Evolutionary conservation across 2,113 vertebrate genomes (phyloP).

Genomic region (Ahaetulla prasina): DNA sequence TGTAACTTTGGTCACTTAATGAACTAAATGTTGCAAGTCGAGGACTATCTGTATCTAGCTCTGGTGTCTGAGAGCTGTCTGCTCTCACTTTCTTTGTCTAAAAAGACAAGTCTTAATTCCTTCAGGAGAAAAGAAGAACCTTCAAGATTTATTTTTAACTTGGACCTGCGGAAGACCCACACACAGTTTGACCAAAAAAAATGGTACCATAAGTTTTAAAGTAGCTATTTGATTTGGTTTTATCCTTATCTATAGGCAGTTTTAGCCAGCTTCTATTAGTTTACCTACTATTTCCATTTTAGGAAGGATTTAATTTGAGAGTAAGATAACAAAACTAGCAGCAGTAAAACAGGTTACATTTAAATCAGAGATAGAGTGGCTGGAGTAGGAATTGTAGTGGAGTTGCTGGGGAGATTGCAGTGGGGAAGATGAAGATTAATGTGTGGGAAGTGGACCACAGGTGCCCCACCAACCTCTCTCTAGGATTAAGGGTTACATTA

Average conservation of each 20-base stretch:
- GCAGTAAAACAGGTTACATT: slow-evolving; percentile 58
- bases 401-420: neutral
- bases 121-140: slow-evolving; percentile 14
- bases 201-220: slow-evolving; percentile 50
- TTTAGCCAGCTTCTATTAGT: slow-evolving; percentile 62
- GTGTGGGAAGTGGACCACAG: neutral
- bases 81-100: neutral
- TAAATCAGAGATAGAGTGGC: slow-evolving; percentile 49
- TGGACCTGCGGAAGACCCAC: neutral
- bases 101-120: neutral
- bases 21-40: too few species aligned
- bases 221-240: slow-evolving; percentile 61
- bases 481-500: neutral
- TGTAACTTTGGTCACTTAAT: too few species aligned
- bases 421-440: neutral
- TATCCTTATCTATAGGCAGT: slow-evolving; percentile 51
- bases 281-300: slow-evolving; percentile 54
- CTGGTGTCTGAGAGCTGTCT: neutral
- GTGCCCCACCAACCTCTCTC: neutral
- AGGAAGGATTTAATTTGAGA: slow-evolving; percentile 58
- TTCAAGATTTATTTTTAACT: slow-evolving; percentile 42
- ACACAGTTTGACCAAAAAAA: slow-evolving; percentile 34
- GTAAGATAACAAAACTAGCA: slow-evolving; percentile 62
- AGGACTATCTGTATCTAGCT: neutral
- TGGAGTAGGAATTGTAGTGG: slow-evolving; percentile 42